Base-by-base conservation (phyloP, 1,140 invertebrate genomes). In the Rhopalosiphum maidis region DNA sequence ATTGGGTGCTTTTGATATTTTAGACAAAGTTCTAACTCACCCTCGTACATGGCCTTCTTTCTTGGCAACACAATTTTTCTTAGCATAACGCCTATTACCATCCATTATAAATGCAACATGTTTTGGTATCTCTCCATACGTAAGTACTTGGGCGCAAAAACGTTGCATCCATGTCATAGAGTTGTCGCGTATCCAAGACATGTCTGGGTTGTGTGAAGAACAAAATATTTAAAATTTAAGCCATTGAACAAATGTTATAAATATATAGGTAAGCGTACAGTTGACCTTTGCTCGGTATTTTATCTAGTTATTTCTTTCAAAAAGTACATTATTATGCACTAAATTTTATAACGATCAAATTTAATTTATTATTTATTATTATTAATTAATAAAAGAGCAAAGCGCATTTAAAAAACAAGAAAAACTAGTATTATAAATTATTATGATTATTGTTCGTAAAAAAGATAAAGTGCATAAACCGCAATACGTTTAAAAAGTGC, bases 91-190 rank as follows among this genome's bases (percentile, higher is more conserved):
- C 94, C 99, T 96, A 96, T 99, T 99, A 37, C 99, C 99, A 96
- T 99, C 99, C 99, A 99, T 99, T 93, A 99, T 99, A 95, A 99
- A 97, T 2, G 98, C 99, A 93, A 99, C 96, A 96, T 99, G 99
- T 94, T 96, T 96, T 1, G 99, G 99, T 94, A 99, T 96, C 41
- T 96, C 96, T 15, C 99, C 98, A 94, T 96, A 96, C 95, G 97
- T 98, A 86, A 99, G 95, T 54, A 99, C 95, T 95, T 97, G 97
- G n/a, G 98, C 96, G 94, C 97, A 97, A 41, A 98, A 95, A 87
- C 96, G 95, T 95, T 99, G 97, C 91, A 98, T 95, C 96, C 97
- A 98, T 22, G 96, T 97, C 93, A 98, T 96, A 93, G 96, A 96
- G 94, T 96, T 96, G 94, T 98, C 96, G 93, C 96, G 96, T 93